phyloP scores from a whole-genome alignment of 1,140 invertebrate genomes.

The Ceratoteleas bidentatus region DNA sequence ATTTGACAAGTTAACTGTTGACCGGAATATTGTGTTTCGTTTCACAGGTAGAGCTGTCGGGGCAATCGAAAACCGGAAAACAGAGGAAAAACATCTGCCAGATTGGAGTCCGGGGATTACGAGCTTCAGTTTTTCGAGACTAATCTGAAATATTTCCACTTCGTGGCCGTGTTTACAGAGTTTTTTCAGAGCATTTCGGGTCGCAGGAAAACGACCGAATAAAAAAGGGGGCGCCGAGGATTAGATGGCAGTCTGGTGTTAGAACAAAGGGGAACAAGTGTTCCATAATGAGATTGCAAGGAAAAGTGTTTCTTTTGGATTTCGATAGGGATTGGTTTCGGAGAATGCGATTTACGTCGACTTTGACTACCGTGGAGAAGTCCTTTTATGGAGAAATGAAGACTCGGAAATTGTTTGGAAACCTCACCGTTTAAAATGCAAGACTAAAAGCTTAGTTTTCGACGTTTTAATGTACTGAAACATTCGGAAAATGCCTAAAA shows the following conservation, averaged over 20 bases:
- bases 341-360: neutral
- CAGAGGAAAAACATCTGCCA: constrained; percentile 47
- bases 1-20: constrained; percentile 41
- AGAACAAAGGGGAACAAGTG: constrained; percentile 52
- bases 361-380: no score
- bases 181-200: neutral
- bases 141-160: constrained; percentile 27
- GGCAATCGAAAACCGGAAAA: constrained; percentile 26
- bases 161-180: constrained; percentile 7
- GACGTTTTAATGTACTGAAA: no score
- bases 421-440: no score
- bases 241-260: constrained; percentile 49
- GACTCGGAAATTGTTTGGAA: no score
- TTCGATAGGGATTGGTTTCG: no score
- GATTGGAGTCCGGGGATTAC: constrained; percentile 11
- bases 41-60: constrained; percentile 34
- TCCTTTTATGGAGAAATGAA: no score
- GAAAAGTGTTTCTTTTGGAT: constrained; percentile 6
- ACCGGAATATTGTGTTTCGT: constrained; percentile 26
- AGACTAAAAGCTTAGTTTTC: no score
- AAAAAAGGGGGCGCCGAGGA: constrained; percentile 7
- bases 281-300: constrained; percentile 34
- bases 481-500: no score
- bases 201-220: no score
- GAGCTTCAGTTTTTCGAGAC: constrained; percentile 5